Evolutionary conservation across 2,888 invertebrate genomes (phyloP), one percentile per base, ranked within the genome.

Genomic region (Melanotus villosus): DNA sequence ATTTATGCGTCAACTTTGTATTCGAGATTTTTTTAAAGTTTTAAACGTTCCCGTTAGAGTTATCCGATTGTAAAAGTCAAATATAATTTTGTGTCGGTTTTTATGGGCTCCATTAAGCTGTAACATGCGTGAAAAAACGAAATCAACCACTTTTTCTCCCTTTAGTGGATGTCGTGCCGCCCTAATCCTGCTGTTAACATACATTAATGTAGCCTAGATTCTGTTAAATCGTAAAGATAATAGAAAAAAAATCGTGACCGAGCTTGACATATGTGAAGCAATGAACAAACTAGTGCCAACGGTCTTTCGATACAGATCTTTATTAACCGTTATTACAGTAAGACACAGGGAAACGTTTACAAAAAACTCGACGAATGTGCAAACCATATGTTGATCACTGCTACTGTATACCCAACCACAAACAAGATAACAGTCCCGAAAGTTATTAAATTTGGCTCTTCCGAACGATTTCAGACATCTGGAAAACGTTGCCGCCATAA

Each of bases 1-100:
- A 52, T 63, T 63, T 63, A 63, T 52, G 52, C 12, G 38, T 63
- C 63, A 50, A 38, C 38, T 18, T 50, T 63, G 14, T 14, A 30
- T 3, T n/a, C n/a, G 26, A 26, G 26, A 26, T 26, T 26, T 26
- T 26, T 26, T 5, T 5, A 26, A 7, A 26, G 26, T 26, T n/a
- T n/a, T n/a, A n/a, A n/a, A n/a, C n/a, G n/a, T n/a, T n/a, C 7
- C 26, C 26, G 26, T 26, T 26, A 7, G 26, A 26, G 26, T 7
- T 26, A 26, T 26, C n/a, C n/a, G 26, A 26, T 7, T 26, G n/a
- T n/a, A n/a, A 26, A 26, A 26, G 4, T 26, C 26, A 26, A 5
- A 26, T 26, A 26, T 5, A 26, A 26, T 26, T 26, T 26, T 26
- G 7, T 26, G n/a, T 26, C 26, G 7, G 26, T 26, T 26, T 26